phyloP scores from a whole-genome alignment of 2,888 invertebrate species.

The Epirrita christyi region DNA sequence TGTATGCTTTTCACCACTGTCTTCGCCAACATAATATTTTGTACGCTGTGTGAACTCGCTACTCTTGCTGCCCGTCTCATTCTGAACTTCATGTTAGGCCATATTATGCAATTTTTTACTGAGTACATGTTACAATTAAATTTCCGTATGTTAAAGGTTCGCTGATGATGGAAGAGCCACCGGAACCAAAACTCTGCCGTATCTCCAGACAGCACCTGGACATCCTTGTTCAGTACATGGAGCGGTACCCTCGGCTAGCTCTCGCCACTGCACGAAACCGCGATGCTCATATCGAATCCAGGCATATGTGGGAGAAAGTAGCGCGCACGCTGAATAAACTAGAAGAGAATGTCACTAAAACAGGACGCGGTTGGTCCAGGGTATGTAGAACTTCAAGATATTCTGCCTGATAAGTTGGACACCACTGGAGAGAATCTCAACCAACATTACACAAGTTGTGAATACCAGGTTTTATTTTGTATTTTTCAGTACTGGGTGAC shows the following conservation, averaged over 20 bases:
- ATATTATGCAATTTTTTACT: too few species aligned
- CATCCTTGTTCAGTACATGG: conserved; percentile 46
- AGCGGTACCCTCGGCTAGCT: conserved; percentile 43
- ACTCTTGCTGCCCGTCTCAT: too few species aligned
- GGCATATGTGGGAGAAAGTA: conserved; percentile 45
- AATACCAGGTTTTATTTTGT: background rate
- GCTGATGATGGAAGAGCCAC: background rate
- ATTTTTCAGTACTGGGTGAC: conserved; percentile 8
- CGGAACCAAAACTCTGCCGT: background rate
- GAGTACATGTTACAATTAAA: too few species aligned
- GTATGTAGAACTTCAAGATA: conserved; percentile 2
- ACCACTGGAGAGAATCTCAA: too few species aligned
- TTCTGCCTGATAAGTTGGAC: too few species aligned
- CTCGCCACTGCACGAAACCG: conserved; percentile 41
- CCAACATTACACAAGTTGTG: too few species aligned
- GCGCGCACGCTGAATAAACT: conserved; percentile 44
- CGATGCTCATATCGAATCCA: conserved; percentile 36
- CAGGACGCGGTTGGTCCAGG: conserved; percentile 39
- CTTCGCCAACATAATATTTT: too few species aligned
- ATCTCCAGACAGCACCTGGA: conserved; percentile 39
- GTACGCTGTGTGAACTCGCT: too few species aligned
- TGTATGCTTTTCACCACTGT: too few species aligned
- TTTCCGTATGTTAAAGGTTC: too few species aligned
- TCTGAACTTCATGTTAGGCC: too few species aligned
- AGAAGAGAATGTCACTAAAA: conserved; percentile 37